Evolutionary conservation across 2,888 invertebrate genomes (phyloP).

Genomic region (Acanthosepion pharaonis): DNA sequence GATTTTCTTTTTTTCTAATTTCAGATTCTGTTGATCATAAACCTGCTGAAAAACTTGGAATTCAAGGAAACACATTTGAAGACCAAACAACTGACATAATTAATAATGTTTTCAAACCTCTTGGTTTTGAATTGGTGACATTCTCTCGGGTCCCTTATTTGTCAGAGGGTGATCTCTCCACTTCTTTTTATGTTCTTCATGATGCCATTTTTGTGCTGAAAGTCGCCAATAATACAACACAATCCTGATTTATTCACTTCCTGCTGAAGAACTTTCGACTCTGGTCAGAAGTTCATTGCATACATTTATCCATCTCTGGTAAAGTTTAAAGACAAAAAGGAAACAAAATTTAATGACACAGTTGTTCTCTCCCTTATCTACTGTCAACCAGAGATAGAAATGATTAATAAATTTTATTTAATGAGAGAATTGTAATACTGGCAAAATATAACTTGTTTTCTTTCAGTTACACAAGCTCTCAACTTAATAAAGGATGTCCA

Average conservation of each 20-base stretch:
- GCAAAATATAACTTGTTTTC: too few species aligned
- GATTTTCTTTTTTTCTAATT: slow-evolving; percentile 84
- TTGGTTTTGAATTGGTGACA: slow-evolving; percentile 84
- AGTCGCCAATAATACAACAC: neutral
- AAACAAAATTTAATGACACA: too few species aligned
- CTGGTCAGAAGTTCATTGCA: neutral
- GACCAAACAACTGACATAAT: slow-evolving; percentile 85
- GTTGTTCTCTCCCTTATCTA: too few species aligned
- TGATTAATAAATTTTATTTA: too few species aligned
- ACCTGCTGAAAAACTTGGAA: slow-evolving; percentile 71
- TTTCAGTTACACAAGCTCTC: too few species aligned
- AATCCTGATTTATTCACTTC: neutral
- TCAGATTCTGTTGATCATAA: slow-evolving; percentile 82
- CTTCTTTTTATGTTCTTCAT: slow-evolving; percentile 86
- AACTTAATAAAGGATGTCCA: too few species aligned
- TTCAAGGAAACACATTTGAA: slow-evolving; percentile 75
- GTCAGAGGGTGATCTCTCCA: slow-evolving; percentile 95
- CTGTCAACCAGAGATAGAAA: too few species aligned
- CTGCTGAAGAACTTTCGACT: neutral
- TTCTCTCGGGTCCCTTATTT: slow-evolving; percentile 96
- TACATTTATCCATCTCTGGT: too few species aligned
- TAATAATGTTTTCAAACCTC: slow-evolving; percentile 79
- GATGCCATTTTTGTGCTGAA: slow-evolving; percentile 87
- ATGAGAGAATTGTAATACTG: too few species aligned
- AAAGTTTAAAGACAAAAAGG: too few species aligned